These are phyloP conservation scores for Calypte anna DNA, from an alignment of 2,113 vertebrate species.

Conservation along the genomic window DNA sequence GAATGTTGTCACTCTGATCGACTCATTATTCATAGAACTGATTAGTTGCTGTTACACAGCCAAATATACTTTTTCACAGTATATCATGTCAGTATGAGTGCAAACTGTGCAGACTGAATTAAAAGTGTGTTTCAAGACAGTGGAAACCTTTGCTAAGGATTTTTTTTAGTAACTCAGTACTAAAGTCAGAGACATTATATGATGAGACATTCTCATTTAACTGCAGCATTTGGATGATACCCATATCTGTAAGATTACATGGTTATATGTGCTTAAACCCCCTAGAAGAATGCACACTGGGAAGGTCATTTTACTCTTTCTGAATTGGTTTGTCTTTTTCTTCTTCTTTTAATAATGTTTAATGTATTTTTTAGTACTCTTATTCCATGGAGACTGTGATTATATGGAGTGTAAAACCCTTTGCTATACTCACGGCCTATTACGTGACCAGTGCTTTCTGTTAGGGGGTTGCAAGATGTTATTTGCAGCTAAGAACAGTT, in stretches of 20 bases:
- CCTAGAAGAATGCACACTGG: background rate
- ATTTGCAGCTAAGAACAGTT: background rate
- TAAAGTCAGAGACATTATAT: background rate
- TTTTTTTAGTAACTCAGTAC: background rate
- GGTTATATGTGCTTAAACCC: background rate
- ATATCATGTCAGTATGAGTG: background rate
- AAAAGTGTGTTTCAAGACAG: background rate
- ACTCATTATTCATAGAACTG: background rate
- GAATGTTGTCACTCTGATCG: background rate
- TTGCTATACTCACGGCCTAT: background rate
- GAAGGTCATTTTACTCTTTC: background rate
- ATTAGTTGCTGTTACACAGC: background rate
- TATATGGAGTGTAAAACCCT: background rate
- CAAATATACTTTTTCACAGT: conserved; percentile 7
- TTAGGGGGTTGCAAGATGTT: background rate
- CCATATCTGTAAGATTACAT: rapidly evolving
- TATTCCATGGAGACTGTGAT: background rate
- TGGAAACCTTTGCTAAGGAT: background rate
- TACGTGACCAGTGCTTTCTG: background rate
- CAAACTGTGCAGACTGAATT: background rate
- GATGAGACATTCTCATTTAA: background rate
- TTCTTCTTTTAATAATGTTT: background rate
- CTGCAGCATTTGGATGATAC: background rate
- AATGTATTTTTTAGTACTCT: background rate
- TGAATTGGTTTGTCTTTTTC: background rate